phyloP scores from a whole-genome alignment of 2,797 vertebrate species.

The Threskiornis aethiopicus region DNA sequence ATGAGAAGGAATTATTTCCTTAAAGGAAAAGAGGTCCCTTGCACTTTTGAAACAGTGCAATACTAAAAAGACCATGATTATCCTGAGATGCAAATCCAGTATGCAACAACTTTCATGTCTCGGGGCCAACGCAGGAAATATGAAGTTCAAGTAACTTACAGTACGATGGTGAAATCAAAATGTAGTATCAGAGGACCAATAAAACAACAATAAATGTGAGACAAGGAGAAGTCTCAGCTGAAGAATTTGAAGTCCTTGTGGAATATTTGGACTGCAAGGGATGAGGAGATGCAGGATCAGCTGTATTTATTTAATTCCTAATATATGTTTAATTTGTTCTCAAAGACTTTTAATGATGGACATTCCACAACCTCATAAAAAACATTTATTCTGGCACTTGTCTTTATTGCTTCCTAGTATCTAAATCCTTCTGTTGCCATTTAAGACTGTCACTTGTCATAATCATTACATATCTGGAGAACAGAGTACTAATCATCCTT shows the following conservation, averaged over 20 bases:
- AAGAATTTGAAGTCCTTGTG: not conserved
- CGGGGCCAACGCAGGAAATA: not conserved
- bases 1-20: not conserved
- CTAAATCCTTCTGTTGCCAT: not conserved
- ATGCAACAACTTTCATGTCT: not conserved
- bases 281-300: not conserved
- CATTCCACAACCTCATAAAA: not conserved
- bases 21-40: not conserved
- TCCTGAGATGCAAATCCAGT: not conserved
- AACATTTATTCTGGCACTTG: not conserved
- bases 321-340: not conserved
- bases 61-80: not conserved
- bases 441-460: not conserved
- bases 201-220: not conserved
- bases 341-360: not conserved
- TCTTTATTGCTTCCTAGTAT: not conserved
- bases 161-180: not conserved
- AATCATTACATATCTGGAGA: not conserved
- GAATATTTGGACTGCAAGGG: not conserved
- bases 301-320: not conserved
- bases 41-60: not conserved
- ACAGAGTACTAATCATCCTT: not conserved
- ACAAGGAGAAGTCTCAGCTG: not conserved
- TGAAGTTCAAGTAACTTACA: not conserved
- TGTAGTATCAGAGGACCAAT: not conserved